Conservation (phyloP, 2,113 vertebrate species). For the Triplophysa dalaica region DNA sequence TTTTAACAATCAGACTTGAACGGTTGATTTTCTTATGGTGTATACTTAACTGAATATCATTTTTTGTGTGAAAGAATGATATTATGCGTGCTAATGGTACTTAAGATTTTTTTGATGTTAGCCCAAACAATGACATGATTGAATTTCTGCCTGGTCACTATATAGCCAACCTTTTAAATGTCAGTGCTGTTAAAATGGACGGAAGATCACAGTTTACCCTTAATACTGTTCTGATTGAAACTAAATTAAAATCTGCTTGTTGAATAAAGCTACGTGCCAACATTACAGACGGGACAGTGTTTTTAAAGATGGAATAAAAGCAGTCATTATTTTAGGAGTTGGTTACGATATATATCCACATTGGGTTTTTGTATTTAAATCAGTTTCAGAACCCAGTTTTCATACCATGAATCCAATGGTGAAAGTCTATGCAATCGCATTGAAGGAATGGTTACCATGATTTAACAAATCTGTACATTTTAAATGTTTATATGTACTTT, state of each 20-base stretch:
- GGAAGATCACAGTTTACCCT: not conserved
- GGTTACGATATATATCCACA: not conserved
- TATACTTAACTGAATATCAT: not conserved
- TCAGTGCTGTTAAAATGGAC: slow-evolving; percentile 1
- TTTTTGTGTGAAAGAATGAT: slow-evolving; percentile 11
- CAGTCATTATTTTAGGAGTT: not conserved
- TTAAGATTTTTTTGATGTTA: slow-evolving; percentile 31
- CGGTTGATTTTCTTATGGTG: not conserved
- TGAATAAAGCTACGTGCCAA: not conserved
- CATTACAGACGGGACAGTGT: not conserved
- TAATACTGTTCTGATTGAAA: not conserved
- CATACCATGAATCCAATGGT: not conserved
- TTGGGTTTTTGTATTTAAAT: not conserved
- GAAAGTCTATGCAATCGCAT: slow-evolving; percentile 15
- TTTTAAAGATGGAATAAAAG: too few species aligned
- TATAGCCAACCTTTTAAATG: not conserved
- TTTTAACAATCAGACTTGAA: not conserved
- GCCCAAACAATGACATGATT: slow-evolving; percentile 43
- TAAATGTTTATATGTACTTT: slow-evolving; percentile 19
- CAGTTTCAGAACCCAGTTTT: not conserved
- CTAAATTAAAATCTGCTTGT: not conserved
- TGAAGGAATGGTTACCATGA: slow-evolving; percentile 44
- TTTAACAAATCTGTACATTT: slow-evolving; percentile 32
- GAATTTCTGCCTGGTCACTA: slow-evolving; percentile 25
- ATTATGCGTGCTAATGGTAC: slow-evolving; percentile 3